Evolutionary conservation across 2,113 vertebrate genomes (phyloP), one percentile per base, ranked within the genome.

Genomic region (Ictalurus furcatus): DNA sequence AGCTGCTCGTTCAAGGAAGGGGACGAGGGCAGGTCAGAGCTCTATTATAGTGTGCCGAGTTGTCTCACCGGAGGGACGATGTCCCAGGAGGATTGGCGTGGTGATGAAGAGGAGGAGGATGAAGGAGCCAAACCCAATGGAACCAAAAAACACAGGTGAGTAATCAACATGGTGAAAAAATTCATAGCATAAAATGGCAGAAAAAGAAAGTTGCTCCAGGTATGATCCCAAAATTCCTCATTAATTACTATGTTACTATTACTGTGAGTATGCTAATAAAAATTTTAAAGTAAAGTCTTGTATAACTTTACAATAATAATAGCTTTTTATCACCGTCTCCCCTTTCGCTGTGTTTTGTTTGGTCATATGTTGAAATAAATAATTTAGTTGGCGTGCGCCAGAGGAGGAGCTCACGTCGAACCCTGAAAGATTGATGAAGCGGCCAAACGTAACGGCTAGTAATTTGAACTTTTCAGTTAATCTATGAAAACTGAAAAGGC

Each of bases 141-240:
- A 92, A 95, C 97, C 94, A 96, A 96, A 92, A 97, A 96, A 58
- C 96, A 98, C 95, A 98, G 98, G 98, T 99, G 95, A 94, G 96
- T 19, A 44, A 14, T 44, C 54, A 96, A 13, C 65, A 3, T 56
- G 52, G 21, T 56, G 12, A 48, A 61, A 28, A 84, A 44, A 63
- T 14, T 13, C 16, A 85, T 28, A 52, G 34, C 28, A 19, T 12
- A 34, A 16, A 40, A 37, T 34, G 34, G n/a, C 34, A 44, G 54
- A 52, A 63, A 87, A 63, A 69, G 6, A 17, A 58, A 37, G 12
- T 69, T 59, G 34, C 17, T 73, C 65, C 23, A 80, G 25, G 19
- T 80, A 69, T 28, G 7, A 67, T 56, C 48, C 21, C 25, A n/a
- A 16, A 88, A 48, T 58, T 83, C 54, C 14, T 28, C 7, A 17